A percentile compares a stretch with the other conserved stretches of the same genome.
phyloP scores from a whole-genome alignment of 2,797 vertebrate genomes.

The Holocentrus rufus region DNA sequence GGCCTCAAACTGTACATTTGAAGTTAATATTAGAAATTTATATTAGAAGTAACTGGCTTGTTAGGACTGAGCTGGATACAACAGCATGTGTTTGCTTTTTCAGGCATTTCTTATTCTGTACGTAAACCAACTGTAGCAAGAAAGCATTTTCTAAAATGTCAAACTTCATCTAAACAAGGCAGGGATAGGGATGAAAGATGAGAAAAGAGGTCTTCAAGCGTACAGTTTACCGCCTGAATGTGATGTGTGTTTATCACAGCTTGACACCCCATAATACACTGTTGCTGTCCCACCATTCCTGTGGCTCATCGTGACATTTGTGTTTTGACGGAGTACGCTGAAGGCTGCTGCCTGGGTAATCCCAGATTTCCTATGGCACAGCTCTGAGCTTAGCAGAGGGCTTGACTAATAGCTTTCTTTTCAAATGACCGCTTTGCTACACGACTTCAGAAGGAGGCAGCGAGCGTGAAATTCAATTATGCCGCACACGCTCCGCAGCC shows the following conservation, averaged over 20 bases:
- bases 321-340: conserved; percentile 73
- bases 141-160: background rate
- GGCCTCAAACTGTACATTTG: background rate
- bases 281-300: conserved; percentile 52
- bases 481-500: conserved; percentile 85
- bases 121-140: background rate
- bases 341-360: conserved; percentile 75
- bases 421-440: conserved; percentile 93
- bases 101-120: background rate
- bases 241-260: conserved; percentile 19
- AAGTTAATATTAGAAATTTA: background rate
- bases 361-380: conserved; percentile 79
- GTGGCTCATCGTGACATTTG: conserved; percentile 58
- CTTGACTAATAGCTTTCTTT: conserved; percentile 87
- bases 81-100: background rate
- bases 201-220: background rate
- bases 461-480: conserved; percentile 96
- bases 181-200: background rate
- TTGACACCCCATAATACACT: conserved; percentile 2
- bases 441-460: conserved; percentile 93
- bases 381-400: conserved; percentile 72
- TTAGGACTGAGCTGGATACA: background rate
- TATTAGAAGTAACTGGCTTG: background rate
- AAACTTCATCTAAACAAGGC: background rate
- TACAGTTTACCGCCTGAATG: background rate